phyloP scores from a whole-genome alignment of 1,140 invertebrate genomes.

The Phthorimaea operculella region DNA sequence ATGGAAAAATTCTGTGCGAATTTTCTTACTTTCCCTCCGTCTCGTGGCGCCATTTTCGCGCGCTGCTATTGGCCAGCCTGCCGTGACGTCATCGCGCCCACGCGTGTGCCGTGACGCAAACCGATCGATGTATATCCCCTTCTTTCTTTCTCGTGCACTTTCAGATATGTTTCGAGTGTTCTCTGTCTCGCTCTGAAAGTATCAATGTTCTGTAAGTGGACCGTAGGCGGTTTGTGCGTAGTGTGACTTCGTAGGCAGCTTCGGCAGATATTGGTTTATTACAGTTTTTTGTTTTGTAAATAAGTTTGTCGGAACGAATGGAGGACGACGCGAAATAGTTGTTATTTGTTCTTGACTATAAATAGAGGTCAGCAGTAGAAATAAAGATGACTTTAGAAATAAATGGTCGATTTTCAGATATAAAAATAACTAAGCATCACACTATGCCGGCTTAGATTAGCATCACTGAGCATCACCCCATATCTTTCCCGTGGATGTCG shows the following conservation, averaged over 20 bases:
- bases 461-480: too few species aligned
- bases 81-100: conserved; percentile 63
- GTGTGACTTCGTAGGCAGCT: conserved; percentile 32
- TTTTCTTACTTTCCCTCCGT: conserved; percentile 25
- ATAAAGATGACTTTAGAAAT: too few species aligned
- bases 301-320: conserved; percentile 18
- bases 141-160: conserved; percentile 13
- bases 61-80: conserved; percentile 39
- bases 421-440: too few species aligned
- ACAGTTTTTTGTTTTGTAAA: conserved; percentile 36
- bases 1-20: conserved; percentile 12
- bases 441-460: too few species aligned
- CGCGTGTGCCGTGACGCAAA: conserved; percentile 58
- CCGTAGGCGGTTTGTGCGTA: conserved; percentile 59
- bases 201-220: conserved; percentile 52
- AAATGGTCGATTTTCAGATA: too few species aligned
- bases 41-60: conserved; percentile 52
- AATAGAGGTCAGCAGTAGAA: too few species aligned
- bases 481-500: too few species aligned
- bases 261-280: conserved; percentile 32
- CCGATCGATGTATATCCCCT: conserved; percentile 50
- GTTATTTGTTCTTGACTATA: not conserved
- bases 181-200: conserved; percentile 33
- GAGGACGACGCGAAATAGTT: not conserved
- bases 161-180: not conserved